Evolutionary conservation across 2,113 vertebrate genomes (phyloP).

Genomic region (Hippocampus guttulatus): DNA sequence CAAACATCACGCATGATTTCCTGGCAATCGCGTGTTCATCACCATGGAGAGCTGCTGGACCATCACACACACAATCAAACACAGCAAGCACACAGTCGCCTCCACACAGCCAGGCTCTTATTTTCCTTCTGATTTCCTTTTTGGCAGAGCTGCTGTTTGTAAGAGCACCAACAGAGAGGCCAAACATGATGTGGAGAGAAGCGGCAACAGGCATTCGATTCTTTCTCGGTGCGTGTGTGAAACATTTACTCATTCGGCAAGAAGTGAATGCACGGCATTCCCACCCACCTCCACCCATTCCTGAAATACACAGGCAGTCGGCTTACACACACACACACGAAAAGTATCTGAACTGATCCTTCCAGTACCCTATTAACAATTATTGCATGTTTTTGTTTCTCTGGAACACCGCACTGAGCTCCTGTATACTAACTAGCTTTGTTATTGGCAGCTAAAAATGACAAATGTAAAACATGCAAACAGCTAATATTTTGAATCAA

Average conservation of each 20-base stretch:
- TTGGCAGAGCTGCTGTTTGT: conserved; percentile 38
- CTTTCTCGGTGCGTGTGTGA: conserved; percentile 9
- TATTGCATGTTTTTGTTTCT: too few species aligned
- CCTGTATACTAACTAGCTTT: too few species aligned
- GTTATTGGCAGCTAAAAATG: too few species aligned
- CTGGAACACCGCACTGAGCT: too few species aligned
- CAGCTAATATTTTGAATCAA: too few species aligned
- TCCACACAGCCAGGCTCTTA: conserved; percentile 23
- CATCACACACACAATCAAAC: conserved; percentile 65
- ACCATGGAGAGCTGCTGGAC: conserved; percentile 65
- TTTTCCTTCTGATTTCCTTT: conserved; percentile 47
- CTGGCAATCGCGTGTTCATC: conserved; percentile 52
- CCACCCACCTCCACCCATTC: conserved; percentile 61
- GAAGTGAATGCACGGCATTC: conserved; percentile 38
- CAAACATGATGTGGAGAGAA: conserved; percentile 20
- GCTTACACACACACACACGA: conserved; percentile 22
- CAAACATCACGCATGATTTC: conserved; percentile 45
- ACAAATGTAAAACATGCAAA: too few species aligned
- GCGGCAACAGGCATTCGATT: conserved; percentile 31
- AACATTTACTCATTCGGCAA: conserved; percentile 26
- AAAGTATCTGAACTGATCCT: too few species aligned
- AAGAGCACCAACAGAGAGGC: conserved; percentile 16
- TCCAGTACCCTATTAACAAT: too few species aligned
- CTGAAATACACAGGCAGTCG: conserved; percentile 51
- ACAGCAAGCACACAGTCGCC: conserved; percentile 27